Evolutionary conservation across 1,140 invertebrate genomes (phyloP).

Genomic region (Calycopis cecrops): DNA sequence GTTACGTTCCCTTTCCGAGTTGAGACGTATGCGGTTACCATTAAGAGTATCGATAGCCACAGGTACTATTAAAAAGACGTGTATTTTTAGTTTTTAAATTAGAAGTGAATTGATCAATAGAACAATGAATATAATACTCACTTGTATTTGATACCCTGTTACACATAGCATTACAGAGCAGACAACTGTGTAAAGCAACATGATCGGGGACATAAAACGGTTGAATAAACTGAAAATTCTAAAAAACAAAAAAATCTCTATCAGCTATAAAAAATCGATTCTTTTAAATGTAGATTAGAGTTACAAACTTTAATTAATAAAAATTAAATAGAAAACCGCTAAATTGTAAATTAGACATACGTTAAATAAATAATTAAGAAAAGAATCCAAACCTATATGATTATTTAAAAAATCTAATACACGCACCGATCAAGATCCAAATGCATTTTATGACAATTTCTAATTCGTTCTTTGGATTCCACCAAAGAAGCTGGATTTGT

Average conservation of each 20-base stretch:
- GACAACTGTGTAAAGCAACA: constrained; percentile 48
- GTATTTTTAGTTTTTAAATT: background rate
- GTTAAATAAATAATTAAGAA: too few relatives aligned
- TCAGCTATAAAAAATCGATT: constrained; percentile 22
- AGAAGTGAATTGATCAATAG: too few relatives aligned
- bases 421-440: background rate
- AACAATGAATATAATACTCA: too few relatives aligned
- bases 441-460: constrained; percentile 38
- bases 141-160: constrained; percentile 47
- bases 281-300: too few relatives aligned
- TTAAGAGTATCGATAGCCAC: too few relatives aligned
- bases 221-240: constrained; percentile 41
- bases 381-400: too few relatives aligned
- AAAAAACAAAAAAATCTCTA: constrained; percentile 20
- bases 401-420: constrained; percentile 45
- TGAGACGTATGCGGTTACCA: too few relatives aligned
- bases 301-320: too few relatives aligned
- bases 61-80: too few relatives aligned
- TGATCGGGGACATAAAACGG: constrained; percentile 43
- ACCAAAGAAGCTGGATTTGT: constrained; percentile 13
- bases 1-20: too few relatives aligned
- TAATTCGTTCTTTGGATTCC: constrained; percentile 26
- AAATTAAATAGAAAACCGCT: too few relatives aligned
- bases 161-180: constrained; percentile 49
- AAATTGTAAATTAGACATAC: too few relatives aligned